Evolutionary conservation across 2,888 invertebrate species (phyloP).

Genomic region (Germaria angustata): DNA sequence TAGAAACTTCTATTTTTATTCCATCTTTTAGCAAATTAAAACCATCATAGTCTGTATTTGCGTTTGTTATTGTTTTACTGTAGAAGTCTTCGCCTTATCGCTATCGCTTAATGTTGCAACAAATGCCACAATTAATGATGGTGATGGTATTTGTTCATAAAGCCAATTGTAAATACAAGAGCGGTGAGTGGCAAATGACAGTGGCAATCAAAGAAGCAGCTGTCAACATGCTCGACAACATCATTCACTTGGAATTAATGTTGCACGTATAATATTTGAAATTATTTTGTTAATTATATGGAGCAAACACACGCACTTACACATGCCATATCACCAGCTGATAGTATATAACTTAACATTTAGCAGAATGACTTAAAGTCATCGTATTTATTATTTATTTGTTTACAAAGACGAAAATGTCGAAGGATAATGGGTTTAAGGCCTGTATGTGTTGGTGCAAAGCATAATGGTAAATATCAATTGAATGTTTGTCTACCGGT

Average conservation of each 20-base stretch:
- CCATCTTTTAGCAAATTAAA: neutral
- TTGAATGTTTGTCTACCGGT: neutral
- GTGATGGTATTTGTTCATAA: conserved; percentile 21
- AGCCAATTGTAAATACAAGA: conserved; percentile 31
- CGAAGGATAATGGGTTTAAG: neutral
- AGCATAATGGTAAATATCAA: neutral
- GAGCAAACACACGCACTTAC: neutral
- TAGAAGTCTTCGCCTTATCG: neutral
- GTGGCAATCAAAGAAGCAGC: conserved; percentile 21
- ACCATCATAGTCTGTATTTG: neutral
- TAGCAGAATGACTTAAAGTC: conserved; percentile 13
- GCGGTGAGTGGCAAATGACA: conserved; percentile 9
- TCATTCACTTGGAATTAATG: conserved; percentile 45
- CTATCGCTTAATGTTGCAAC: neutral
- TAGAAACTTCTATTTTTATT: no score
- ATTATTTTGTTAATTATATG: conserved; percentile 54
- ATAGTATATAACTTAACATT: neutral
- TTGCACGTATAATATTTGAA: conserved; percentile 45
- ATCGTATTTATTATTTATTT: neutral
- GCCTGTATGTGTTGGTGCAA: neutral
- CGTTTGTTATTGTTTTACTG: neutral
- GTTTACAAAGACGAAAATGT: neutral
- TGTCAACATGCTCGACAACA: conserved; percentile 34
- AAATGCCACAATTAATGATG: conserved; percentile 44
- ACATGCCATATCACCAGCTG: neutral